A percentile compares a stretch with the other conserved stretches of the same genome.
Evolutionary conservation across 1,140 invertebrate genomes (phyloP).

Genomic region (Drosophila erecta): DNA sequence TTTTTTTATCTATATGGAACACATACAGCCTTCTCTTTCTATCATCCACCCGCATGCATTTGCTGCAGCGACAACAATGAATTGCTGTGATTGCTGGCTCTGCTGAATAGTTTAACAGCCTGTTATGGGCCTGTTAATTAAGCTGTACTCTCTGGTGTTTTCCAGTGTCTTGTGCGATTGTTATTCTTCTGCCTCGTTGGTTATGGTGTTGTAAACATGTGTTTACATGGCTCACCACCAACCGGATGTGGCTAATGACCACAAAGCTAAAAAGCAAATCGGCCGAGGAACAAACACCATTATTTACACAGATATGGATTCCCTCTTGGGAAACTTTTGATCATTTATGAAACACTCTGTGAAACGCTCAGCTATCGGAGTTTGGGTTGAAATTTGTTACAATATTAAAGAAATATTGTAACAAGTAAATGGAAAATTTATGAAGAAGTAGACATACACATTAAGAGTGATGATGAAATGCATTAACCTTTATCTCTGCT

Average conservation of each 20-base stretch:
- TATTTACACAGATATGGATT: conserved; percentile 11
- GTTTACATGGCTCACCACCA: conserved; percentile 71
- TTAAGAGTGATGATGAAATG: no score
- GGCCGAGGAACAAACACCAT: conserved; percentile 29
- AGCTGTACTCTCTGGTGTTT: conserved; percentile 9
- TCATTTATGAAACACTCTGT: background rate
- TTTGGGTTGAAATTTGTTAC: no score
- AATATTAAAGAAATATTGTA: no score
- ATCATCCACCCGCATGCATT: background rate
- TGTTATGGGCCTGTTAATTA: conserved; percentile 33
- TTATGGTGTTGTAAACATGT: conserved; percentile 69
- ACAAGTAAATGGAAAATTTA: no score
- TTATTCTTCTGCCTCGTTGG: conserved; percentile 37
- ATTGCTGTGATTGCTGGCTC: conserved; percentile 32
- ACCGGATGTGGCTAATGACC: conserved; percentile 78
- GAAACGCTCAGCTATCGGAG: no score
- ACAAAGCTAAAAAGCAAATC: conserved; percentile 55
- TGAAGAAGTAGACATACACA: no score
- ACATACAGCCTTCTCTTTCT: conserved; percentile 34
- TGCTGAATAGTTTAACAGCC: conserved; percentile 15
- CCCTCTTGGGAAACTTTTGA: conserved; percentile 1
- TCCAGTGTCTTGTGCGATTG: conserved; percentile 25
- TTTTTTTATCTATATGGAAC: conserved; percentile 70
- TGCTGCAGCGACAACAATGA: conserved; percentile 16
- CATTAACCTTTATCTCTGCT: no score